Conservation (phyloP, 2,888 invertebrate species). For the Philereme transversata region DNA sequence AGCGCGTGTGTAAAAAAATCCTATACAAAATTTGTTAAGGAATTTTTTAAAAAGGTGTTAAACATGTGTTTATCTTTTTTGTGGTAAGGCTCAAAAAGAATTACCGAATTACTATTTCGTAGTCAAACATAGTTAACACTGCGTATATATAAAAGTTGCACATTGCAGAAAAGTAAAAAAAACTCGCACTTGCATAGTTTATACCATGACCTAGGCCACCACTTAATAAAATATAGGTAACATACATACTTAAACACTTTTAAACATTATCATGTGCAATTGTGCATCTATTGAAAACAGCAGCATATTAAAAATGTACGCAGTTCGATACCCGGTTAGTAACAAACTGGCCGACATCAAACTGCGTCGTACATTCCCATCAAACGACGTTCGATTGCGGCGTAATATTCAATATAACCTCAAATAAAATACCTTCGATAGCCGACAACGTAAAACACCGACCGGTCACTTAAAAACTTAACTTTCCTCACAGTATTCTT, state of each 20-base stretch:
- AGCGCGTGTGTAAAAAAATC: too few relatives aligned
- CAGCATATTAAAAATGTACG: constrained; percentile 50
- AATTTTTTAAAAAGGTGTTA: too few relatives aligned
- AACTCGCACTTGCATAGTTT: background rate
- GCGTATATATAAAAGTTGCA: background rate
- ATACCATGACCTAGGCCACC: constrained; percentile 43
- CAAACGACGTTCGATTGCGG: constrained; percentile 61
- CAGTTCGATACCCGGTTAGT: constrained; percentile 72
- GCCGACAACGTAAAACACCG: constrained; percentile 25
- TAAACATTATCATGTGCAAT: constrained; percentile 9
- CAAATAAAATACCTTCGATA: constrained; percentile 50
- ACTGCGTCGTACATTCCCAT: constrained; percentile 64
- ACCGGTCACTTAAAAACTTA: constrained; percentile 33
- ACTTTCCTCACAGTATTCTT: constrained; percentile 45
- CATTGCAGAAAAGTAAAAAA: background rate
- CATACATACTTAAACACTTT: background rate
- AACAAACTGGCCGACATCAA: constrained; percentile 72
- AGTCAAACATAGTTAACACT: background rate
- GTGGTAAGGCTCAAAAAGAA: too few relatives aligned
- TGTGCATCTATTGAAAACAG: background rate
- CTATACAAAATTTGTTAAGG: too few relatives aligned
- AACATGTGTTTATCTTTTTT: too few relatives aligned
- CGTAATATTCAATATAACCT: constrained; percentile 74
- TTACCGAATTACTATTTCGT: too few relatives aligned
- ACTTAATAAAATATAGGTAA: constrained; percentile 21